Evolutionary conservation across 1,140 invertebrate species (phyloP), one percentile per base, ranked within the genome.

Genomic region (Brachionus plicatilis): DNA sequence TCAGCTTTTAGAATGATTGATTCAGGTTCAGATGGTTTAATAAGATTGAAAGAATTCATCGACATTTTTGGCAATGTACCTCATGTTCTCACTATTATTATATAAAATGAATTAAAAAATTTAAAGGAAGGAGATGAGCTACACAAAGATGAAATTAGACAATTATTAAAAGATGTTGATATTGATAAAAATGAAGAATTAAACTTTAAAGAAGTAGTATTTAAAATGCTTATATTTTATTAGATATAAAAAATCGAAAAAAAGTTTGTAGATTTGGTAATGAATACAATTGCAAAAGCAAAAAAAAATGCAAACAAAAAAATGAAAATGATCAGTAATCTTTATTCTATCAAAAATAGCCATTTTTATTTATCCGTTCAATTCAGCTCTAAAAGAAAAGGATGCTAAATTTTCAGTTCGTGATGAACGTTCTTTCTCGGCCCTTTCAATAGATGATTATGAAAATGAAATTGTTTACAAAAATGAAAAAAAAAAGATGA

Each of bases 1-100:
- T 1, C 37, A 68, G 79, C 79, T 6, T 82, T 82, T 65, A 82
- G n/a, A 82, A 11, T 56, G 17, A 65, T 82, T 11, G 79, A 82
- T 65, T 43, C 43, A 65, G 27, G 66, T n/a, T 20, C 6, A 27
- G 60, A 82, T 11, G 79, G 79, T 12, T 82, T 65, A 17, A 82
- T 82, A 20, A 43, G 53, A 37, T 2, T 14, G 6, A 20, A 68
- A 9, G 79, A 82, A 27, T 68, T 82, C 12, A 37, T 60, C 7
- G n/a, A 82, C 20, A 14, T 82, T n/a, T 60, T 82, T 37, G 33
- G 33, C 33, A 37, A 37, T 37, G 33, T 33, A 33, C 29, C 29
- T 33, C 5, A 4, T 33, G 3, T 37, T 37, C 33, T 37, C 33
- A 37, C 33, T 7, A 37, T 7, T 37, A 7, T 37, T 37, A 37